These are phyloP conservation scores for Cyprinodon diabolis DNA, from an alignment of 2,797 vertebrate species.

Conservation along the genomic window DNA sequence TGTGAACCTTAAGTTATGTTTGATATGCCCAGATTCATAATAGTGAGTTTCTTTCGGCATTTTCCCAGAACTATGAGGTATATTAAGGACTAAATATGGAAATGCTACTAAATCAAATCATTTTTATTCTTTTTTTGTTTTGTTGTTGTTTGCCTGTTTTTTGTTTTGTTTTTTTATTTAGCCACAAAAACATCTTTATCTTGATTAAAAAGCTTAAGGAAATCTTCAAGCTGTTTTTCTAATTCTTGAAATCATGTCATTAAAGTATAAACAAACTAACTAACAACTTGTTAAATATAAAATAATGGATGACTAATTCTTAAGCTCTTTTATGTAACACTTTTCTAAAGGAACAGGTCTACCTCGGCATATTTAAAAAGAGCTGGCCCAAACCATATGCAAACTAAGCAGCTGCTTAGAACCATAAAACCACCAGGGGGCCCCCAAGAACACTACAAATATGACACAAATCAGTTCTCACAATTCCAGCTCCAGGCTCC, in stretches of 20 bases:
- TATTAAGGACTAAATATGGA: neutral
- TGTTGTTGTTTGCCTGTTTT: neutral
- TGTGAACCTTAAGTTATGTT: neutral
- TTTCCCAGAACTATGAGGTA: neutral
- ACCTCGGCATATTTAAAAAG: neutral
- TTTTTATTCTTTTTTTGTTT: neutral
- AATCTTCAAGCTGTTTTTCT: neutral
- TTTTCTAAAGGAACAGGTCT: neutral
- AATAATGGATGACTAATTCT: neutral
- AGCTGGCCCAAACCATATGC: neutral
- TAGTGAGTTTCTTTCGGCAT: slow-evolving; percentile 1
- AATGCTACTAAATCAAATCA: neutral
- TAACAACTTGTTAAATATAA: neutral
- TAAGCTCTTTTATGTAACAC: neutral
- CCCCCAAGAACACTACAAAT: no score
- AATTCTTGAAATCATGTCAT: neutral
- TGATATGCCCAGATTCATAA: neutral
- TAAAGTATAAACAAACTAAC: neutral
- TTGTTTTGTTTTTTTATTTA: neutral
- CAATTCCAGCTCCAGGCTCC: no score
- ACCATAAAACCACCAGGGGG: no score
- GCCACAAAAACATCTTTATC: neutral
- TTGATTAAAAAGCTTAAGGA: neutral
- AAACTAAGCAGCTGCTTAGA: neutral
- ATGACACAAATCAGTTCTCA: no score